Evolutionary conservation across 2,797 vertebrate species (phyloP).

Genomic region (Potorous gilbertii): DNA sequence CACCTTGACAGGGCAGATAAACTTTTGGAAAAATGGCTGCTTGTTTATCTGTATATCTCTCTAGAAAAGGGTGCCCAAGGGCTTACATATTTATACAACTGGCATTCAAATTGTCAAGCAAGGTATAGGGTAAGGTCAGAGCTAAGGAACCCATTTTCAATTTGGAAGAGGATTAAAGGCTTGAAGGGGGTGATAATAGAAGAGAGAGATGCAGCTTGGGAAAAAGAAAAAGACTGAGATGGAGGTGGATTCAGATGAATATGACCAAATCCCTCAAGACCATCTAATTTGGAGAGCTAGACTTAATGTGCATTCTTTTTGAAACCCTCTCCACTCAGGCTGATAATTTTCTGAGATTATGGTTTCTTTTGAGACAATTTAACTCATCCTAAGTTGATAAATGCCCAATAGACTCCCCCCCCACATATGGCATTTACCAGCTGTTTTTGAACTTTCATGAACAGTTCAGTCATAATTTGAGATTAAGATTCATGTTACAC

Average conservation of each 20-base stretch:
- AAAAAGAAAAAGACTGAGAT: neutral
- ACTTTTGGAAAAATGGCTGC: slow-evolving; percentile 48
- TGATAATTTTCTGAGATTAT: neutral
- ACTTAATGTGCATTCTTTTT: neutral
- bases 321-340: neutral
- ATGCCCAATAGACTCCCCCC: no score
- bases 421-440: neutral
- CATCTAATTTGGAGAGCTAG: neutral
- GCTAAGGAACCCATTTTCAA: neutral
- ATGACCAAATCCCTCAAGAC: neutral
- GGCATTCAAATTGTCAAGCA: accelerated
- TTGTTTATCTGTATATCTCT: slow-evolving; percentile 49
- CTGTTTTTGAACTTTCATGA: neutral
- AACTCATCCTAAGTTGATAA: neutral
- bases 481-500: neutral
- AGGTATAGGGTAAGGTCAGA: neutral
- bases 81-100: neutral
- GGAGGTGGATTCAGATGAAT: neutral
- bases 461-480: neutral
- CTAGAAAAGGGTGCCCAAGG: slow-evolving; percentile 42
- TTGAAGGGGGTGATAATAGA: neutral
- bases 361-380: neutral
- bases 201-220: neutral
- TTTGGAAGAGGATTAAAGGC: no score
- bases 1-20: slow-evolving; percentile 63